Evolutionary conservation across 1,140 invertebrate species (phyloP), one percentile per base, ranked within the genome.

Genomic region (Calycopis cecrops): DNA sequence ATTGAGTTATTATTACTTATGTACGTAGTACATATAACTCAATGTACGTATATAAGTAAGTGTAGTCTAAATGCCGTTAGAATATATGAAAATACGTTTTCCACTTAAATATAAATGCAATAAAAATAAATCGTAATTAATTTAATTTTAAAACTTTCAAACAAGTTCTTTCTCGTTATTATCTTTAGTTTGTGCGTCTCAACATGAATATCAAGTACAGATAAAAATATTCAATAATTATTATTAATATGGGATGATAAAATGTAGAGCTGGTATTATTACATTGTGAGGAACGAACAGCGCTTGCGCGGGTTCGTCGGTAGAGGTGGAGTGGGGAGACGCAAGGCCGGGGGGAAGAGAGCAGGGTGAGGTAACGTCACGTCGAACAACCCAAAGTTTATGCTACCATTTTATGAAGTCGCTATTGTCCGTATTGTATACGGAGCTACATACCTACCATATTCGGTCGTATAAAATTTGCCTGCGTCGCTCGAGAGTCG

Each of bases 401-500:
- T 56, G 40, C 79, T 67, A 60, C 78, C 52, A 76, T 81, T 67
- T 83, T 70, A 35, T 76, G 62, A 69, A 83, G 70, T 11, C 56
- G 42, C 18, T 53, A 12, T 33, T 17, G 11, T 35, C 11, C 52
- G 48, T 48, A 17, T 34, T 37, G n/a, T 52, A 14, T 51, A 54
- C 14, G 38, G 21, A 16, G 34, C 44, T 58, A 57, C 35, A 55
- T 42, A 37, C 16, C 62, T 56, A 53, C 69, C 52, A 7, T 17
- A 69, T 58, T 65, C 33, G 11, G 58, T 52, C 66, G 74, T 47
- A 47, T 85, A 62, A 67, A 72, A 73, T 71, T 74, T 81, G 80
- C 72, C 80, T 82, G 80, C 79, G 79, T 79, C 77, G 80, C 65
- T 62, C 71, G 68, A 82, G 73, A 85, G 79, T 81, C 75, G 68